These are phyloP conservation scores for Pterois miles DNA, from an alignment of 2,797 vertebrate genomes.

Conservation along the genomic window DNA sequence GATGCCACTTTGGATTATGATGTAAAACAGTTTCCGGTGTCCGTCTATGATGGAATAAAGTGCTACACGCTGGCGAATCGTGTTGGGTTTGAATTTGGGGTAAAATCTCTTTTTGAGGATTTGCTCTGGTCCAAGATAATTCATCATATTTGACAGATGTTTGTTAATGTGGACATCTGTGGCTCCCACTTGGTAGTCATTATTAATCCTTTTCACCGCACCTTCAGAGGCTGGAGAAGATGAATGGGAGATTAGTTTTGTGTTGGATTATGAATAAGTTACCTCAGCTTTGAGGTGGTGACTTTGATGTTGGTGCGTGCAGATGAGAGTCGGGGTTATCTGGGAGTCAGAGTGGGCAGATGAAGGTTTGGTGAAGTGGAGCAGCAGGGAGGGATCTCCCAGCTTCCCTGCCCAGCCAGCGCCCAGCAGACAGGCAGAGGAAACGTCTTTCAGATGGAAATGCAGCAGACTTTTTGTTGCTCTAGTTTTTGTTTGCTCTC, in stretches of 20 bases:
- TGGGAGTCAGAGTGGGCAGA: slow-evolving; percentile 45
- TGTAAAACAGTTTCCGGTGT: not conserved
- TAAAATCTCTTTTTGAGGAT: not conserved
- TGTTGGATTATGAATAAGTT: slow-evolving; percentile 36
- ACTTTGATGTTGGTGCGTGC: slow-evolving; percentile 36
- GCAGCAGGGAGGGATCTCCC: slow-evolving; percentile 18
- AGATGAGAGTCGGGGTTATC: slow-evolving; percentile 34
- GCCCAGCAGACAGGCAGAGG: slow-evolving; percentile 32
- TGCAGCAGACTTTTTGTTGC: slow-evolving; percentile 55
- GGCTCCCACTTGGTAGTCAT: not conserved
- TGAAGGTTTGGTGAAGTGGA: slow-evolving; percentile 28
- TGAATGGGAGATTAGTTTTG: slow-evolving; percentile 21
- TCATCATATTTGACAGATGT: not conserved
- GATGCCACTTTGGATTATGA: not conserved
- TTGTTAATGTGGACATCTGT: slow-evolving; percentile 1
- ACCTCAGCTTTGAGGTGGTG: slow-evolving; percentile 38
- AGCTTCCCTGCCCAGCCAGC: slow-evolving; percentile 19
- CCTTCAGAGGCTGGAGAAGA: not conserved
- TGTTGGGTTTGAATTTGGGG: not conserved
- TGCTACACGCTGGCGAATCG: not conserved
- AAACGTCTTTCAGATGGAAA: slow-evolving; percentile 75
- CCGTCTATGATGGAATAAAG: not conserved
- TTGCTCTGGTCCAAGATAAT: not conserved
- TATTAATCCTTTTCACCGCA: slow-evolving; percentile 22
- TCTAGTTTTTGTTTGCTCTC: slow-evolving; percentile 45